Conservation (phyloP, 2,113 vertebrate genomes). For the Patagioenas fasciata region DNA sequence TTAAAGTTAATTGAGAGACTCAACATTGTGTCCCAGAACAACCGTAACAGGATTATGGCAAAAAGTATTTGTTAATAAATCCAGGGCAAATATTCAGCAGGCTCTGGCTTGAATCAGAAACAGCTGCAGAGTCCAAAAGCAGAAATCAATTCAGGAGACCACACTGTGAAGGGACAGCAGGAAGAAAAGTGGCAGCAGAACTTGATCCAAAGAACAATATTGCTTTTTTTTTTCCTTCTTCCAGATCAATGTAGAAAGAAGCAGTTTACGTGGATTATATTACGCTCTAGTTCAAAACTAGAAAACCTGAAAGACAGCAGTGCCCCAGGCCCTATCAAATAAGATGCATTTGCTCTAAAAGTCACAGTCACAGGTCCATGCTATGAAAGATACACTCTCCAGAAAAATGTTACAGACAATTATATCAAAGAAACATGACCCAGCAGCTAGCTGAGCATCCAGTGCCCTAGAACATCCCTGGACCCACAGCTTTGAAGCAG, state of each 20-base stretch:
- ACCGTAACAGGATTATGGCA: background rate
- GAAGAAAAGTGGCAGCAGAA: background rate
- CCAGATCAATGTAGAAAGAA: background rate
- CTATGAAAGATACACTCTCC: background rate
- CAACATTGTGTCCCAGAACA: background rate
- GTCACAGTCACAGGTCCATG: background rate
- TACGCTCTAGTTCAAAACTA: background rate
- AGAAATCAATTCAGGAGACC: background rate
- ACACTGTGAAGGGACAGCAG: background rate
- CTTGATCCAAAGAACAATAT: background rate
- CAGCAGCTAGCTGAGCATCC: background rate
- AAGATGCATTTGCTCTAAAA: background rate
- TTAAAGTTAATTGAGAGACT: conserved; percentile 8
- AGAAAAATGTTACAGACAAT: background rate
- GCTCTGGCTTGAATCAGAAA: background rate
- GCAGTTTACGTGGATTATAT: background rate
- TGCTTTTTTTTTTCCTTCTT: background rate
- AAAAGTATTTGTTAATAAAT: background rate
- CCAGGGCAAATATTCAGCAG: conserved; percentile 3
- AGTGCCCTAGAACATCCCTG: background rate
- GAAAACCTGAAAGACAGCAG: background rate
- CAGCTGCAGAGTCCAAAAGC: background rate
- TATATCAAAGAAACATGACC: background rate
- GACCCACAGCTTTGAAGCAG: background rate
- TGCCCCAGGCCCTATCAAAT: background rate